Conservation (phyloP, 2,888 invertebrate genomes). For the Caenorhabditis virilis region DNA sequence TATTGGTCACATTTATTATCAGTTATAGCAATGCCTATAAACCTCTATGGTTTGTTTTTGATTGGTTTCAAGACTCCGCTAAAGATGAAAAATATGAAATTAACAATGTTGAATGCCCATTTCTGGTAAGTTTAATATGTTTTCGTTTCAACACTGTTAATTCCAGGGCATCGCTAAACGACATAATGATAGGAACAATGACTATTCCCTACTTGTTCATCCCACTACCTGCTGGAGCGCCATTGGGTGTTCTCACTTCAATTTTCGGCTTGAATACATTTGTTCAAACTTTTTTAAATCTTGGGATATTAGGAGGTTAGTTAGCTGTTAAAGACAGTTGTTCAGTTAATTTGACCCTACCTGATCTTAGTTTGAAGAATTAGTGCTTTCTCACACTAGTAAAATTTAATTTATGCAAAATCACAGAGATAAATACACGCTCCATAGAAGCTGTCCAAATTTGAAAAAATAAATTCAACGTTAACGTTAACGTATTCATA, state of each 20-base stretch:
- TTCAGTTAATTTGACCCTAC: too few species aligned
- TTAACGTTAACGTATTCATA: too few species aligned
- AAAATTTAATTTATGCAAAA: too few species aligned
- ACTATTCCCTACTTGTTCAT: constrained; percentile 29
- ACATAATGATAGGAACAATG: constrained; percentile 25
- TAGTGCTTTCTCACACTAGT: too few species aligned
- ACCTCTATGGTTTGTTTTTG: constrained; percentile 18
- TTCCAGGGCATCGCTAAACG: too few species aligned
- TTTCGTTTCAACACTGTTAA: too few species aligned
- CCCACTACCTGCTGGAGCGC: constrained; percentile 19
- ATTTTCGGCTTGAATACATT: constrained; percentile 19
- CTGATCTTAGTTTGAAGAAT: too few species aligned
- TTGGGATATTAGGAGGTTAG: constrained; percentile 22
- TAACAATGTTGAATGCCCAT: constrained; percentile 23
- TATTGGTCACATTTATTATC: constrained; percentile 19
- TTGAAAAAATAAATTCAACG: too few species aligned
- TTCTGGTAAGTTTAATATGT: constrained; percentile 16
- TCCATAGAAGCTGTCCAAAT: too few species aligned
- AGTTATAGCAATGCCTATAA: constrained; percentile 17
- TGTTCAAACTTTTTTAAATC: constrained; percentile 24
- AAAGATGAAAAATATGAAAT: constrained; percentile 30
- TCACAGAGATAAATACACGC: too few species aligned
- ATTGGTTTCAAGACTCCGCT: constrained; percentile 23
- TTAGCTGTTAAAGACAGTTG: too few species aligned
- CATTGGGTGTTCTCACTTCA: constrained; percentile 20